phyloP scores from a whole-genome alignment of 2,888 invertebrate genomes.

The Drosophila demipolita region DNA sequence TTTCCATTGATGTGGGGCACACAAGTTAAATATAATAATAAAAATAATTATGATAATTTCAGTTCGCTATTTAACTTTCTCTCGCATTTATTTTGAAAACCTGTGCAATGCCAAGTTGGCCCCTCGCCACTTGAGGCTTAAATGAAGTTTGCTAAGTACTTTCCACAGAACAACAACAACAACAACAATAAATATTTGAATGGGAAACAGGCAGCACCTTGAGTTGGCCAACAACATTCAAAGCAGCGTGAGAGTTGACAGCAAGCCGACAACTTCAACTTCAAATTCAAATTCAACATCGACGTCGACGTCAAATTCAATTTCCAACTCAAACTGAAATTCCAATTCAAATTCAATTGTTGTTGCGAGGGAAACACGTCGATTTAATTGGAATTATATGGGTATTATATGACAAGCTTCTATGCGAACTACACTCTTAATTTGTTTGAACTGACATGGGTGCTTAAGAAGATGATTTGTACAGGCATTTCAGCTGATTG shows the following conservation, averaged over 20 bases:
- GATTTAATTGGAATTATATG: constrained; percentile 50
- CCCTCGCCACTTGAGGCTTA: constrained; percentile 70
- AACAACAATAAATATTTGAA: constrained; percentile 33
- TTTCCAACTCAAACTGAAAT: constrained; percentile 37
- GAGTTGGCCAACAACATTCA: constrained; percentile 30
- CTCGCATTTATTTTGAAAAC: constrained; percentile 59
- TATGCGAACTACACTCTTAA: constrained; percentile 18
- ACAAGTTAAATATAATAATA: constrained; percentile 55
- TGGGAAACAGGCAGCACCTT: constrained; percentile 35
- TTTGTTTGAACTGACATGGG: constrained; percentile 17
- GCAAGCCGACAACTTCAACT: constrained; percentile 30
- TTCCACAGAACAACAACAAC: constrained; percentile 49
- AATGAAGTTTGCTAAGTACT: constrained; percentile 78
- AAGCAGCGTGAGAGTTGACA: constrained; percentile 58
- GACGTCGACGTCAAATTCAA: constrained; percentile 32
- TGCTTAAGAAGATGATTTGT: constrained; percentile 1
- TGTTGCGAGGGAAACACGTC: constrained; percentile 28
- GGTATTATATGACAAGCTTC: constrained; percentile 20
- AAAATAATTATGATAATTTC: constrained; percentile 43
- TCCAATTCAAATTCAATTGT: constrained; percentile 38
- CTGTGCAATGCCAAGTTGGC: constrained; percentile 5
- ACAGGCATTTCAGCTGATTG: not conserved
- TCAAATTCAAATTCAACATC: too few relatives aligned
- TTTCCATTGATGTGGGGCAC: constrained; percentile 67
- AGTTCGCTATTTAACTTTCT: constrained; percentile 69